Evolutionary conservation across 1,140 invertebrate species (phyloP), one percentile per base, ranked within the genome.

Genomic region (Pygmarrhopalites habei): DNA sequence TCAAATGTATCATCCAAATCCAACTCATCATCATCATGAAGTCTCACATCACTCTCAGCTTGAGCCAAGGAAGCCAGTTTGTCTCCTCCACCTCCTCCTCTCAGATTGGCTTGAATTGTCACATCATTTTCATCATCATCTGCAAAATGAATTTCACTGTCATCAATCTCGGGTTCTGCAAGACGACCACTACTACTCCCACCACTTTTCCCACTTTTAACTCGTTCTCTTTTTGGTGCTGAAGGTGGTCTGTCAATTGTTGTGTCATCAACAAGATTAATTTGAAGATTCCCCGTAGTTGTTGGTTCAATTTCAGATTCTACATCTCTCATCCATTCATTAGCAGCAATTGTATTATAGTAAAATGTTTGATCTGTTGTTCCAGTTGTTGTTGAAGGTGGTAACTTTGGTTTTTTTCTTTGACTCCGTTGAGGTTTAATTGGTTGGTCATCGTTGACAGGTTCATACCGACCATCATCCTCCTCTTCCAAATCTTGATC

Each of bases 241-340:
- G 75, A 60, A 1, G 77, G 77, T 4, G 66, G 65, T 35, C 15
- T 35, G 5, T 5, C 32, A 7, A 72, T 74, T 52, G 32, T 35
- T 35, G 32, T 35, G 25, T 52, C 49, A 52, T 52, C 25, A 82
- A 81, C 67, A 82, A 78, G 47, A 79, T 78, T 73, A 83, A 83
- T 72, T 82, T 46, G 15, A 7, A 81, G 65, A 82, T 80, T 72
- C 84, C 81, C 65, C 79, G 79, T 63, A 80, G 78, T 74, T 82
- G 82, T 71, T 81, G 81, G 66, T 47, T 39, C 32, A 12, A 52
- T 53, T 43, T 66, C 29, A 5, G 62, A 47, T 44, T 70, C 53
- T 62, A 69, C 3, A 1, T 72, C 73, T 15, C 58, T 35, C 63
- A 68, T 70, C 68, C 17, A 76, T 12, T 78, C 76, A n/a, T 76